Evolutionary conservation across 1,140 invertebrate species (phyloP).

Genomic region (Chironomus tepperi): DNA sequence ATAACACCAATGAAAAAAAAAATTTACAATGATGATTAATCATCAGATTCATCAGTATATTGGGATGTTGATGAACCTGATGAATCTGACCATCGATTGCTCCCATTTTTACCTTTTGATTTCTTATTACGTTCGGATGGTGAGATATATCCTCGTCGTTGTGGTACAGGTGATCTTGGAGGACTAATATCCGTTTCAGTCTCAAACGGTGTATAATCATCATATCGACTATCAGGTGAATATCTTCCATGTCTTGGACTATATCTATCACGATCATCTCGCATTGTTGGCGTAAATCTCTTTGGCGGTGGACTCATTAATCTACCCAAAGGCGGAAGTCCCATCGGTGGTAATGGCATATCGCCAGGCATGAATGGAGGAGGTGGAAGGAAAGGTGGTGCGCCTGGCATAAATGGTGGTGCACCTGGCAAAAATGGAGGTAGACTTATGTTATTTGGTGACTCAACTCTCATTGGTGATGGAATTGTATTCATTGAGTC

Average conservation of each 20-base stretch:
- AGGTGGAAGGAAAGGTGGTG: constrained; percentile 43
- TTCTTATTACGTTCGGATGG: not conserved
- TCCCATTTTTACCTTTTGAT: constrained; percentile 21
- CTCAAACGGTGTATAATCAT: constrained; percentile 33
- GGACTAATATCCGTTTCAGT: constrained; percentile 40
- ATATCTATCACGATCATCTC: constrained; percentile 30
- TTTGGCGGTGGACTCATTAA: constrained; percentile 50
- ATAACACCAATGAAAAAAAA: not conserved
- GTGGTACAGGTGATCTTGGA: constrained; percentile 32
- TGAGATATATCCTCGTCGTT: constrained; percentile 23
- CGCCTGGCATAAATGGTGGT: constrained; percentile 35
- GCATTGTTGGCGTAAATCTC: constrained; percentile 44
- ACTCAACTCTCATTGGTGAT: constrained; percentile 42
- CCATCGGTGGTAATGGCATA: constrained; percentile 50
- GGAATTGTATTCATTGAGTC: constrained; percentile 28
- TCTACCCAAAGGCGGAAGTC: constrained; percentile 39
- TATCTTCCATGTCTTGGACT: constrained; percentile 24
- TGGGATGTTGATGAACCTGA: not conserved
- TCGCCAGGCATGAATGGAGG: constrained; percentile 44
- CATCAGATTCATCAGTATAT: constrained; percentile 13
- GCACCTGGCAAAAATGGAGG: constrained; percentile 39
- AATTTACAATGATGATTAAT: not conserved
- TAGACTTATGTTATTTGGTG: constrained; percentile 29
- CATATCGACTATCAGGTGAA: constrained; percentile 36
- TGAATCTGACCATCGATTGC: constrained; percentile 15